Evolutionary conservation across 2,888 invertebrate species (phyloP).

Genomic region (Nudaria mundana): DNA sequence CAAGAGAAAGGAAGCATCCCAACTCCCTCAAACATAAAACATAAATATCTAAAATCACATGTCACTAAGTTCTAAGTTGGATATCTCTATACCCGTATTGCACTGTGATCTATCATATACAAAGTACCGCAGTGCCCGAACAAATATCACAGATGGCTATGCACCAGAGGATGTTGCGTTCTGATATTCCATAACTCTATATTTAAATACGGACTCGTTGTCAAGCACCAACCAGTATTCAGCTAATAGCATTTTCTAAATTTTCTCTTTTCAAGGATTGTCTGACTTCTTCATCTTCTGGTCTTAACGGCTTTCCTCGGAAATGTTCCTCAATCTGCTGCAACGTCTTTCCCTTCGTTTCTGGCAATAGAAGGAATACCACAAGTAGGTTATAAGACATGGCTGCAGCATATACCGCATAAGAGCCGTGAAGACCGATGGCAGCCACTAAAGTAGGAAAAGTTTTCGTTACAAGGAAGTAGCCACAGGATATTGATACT

Average conservation of each 20-base stretch:
- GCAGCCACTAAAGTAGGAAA: constrained; percentile 71
- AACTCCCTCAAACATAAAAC: no score
- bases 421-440: constrained; percentile 75
- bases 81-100: no score
- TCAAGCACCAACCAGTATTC: no score
- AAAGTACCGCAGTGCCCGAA: no score
- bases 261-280: constrained; percentile 26
- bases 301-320: constrained; percentile 34
- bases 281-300: constrained; percentile 33
- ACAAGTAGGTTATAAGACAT: constrained; percentile 70
- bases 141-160: no score
- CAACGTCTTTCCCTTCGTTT: constrained; percentile 83
- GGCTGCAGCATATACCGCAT: constrained; percentile 73
- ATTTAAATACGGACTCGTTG: no score
- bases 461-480: constrained; percentile 82
- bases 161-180: no score
- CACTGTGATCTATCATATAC: no score
- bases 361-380: constrained; percentile 80
- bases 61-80: no score
- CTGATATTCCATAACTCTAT: no score
- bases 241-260: constrained; percentile 11
- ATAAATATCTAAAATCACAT: no score
- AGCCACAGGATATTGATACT: constrained; percentile 73
- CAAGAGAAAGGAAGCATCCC: no score
- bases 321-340: constrained; percentile 83